Evolutionary conservation across 2,797 vertebrate species (phyloP).

Genomic region (Myioborus miniatus): DNA sequence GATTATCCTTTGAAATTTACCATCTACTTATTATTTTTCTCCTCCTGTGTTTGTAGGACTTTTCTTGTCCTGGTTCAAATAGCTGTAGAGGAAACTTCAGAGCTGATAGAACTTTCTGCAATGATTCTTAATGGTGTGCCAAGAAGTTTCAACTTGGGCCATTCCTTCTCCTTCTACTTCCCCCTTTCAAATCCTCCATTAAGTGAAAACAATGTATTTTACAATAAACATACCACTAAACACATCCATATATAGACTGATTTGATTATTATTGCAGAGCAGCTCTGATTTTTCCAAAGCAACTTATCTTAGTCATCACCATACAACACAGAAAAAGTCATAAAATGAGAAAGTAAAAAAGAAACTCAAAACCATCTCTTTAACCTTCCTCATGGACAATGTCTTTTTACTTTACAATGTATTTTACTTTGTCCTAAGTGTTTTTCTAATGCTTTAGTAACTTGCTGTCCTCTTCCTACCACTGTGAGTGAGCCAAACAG

Average conservation of each 20-base stretch:
- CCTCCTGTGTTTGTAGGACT: not conserved
- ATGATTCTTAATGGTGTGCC: not conserved
- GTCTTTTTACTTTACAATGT: not conserved
- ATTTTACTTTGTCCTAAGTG: not conserved
- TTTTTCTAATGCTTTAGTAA: slow-evolving; percentile 1
- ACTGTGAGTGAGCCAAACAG: not conserved
- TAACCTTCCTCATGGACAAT: not conserved
- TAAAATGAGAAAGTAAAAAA: slow-evolving; percentile 22
- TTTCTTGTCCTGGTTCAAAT: not conserved
- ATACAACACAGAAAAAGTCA: not conserved
- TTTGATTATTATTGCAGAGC: slow-evolving; percentile 31
- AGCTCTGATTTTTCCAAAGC: slow-evolving; percentile 34
- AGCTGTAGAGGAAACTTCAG: not conserved
- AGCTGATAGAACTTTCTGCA: not conserved
- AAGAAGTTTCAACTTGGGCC: not conserved
- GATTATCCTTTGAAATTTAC: not conserved
- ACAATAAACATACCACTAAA: slow-evolving; percentile 20
- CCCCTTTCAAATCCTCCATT: not conserved
- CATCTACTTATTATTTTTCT: not conserved
- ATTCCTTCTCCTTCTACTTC: not conserved
- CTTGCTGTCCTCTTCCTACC: not conserved
- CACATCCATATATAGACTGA: not conserved
- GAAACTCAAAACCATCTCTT: slow-evolving; percentile 34
- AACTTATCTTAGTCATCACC: slow-evolving; percentile 25
- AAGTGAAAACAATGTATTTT: slow-evolving; percentile 8